Evolutionary conservation across 2,113 vertebrate species (phyloP), one percentile per base, ranked within the genome.

Genomic region (Nycticorax nycticorax): DNA sequence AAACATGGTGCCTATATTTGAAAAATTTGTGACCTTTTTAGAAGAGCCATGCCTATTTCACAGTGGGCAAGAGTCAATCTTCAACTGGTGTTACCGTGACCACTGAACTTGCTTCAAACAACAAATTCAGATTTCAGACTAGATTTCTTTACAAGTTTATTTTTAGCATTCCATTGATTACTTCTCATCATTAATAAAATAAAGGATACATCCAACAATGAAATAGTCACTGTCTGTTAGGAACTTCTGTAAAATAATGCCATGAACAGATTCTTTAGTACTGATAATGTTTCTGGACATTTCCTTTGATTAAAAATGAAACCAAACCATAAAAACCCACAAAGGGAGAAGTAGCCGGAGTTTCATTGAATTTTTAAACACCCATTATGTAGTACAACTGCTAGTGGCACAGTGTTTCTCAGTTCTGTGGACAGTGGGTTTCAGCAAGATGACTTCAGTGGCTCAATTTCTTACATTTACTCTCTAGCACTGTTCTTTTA

Each of bases 1-100:
- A 98, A 98, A 98, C 97, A 98, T 97, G 98, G 98, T 99, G 98
- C 98, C 99, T 99, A 97, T 98, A 97, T 97, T 96, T 97, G 96
- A 97, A 95, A 98, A 97, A 98, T 92, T 91, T 97, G 95, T 97
- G 97, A 98, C 93, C 97, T 97, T 98, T 97, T 91, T 96, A 93
- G 96, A 98, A 98, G 98, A 98, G 94, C 92, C 96, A 97, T 97
- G 97, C 87, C 96, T 93, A 20, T 96, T 72, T 96, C 93, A 92
- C 71, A 50, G 48, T 91, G 97, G 88, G 89, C 92, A 87, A 98
- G 91, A 96, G 82, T 97, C 84, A 74, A 84, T 93, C 95, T 97
- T 97, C 96, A 95, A 79, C 94, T 96, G 96, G 93, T 97, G 96
- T 97, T 97, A 53, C 91, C 60, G 9, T 94, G 95, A 97, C 94